Conservation (phyloP, 2,797 vertebrate genomes). For the Thaleichthys pacificus region DNA sequence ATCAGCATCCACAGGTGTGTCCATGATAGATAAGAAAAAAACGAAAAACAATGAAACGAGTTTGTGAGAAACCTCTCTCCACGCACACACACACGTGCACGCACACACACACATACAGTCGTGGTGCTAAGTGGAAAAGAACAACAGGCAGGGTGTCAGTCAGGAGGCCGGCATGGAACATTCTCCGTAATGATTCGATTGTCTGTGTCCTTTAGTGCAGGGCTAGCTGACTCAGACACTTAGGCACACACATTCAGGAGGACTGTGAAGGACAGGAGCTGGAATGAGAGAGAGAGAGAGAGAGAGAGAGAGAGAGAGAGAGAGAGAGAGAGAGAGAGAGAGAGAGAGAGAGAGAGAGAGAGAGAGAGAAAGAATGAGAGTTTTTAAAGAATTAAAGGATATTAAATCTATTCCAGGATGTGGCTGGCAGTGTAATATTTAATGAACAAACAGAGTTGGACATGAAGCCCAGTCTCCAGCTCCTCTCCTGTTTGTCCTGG, state of each 20-base stretch:
- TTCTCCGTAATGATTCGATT: slow-evolving; percentile 58
- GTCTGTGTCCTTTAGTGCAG: slow-evolving; percentile 50
- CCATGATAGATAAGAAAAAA: too few relatives aligned
- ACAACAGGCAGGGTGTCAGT: slow-evolving; percentile 31
- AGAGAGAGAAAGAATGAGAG: too few relatives aligned
- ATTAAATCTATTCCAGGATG: slow-evolving; percentile 59
- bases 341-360: background rate
- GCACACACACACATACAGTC: background rate
- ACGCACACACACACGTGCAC: slow-evolving; percentile 14
- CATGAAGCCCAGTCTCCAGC: background rate
- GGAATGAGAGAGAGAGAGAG: background rate
- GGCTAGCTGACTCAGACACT: background rate
- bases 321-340: background rate
- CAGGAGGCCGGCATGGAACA: slow-evolving; percentile 25
- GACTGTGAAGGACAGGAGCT: background rate
- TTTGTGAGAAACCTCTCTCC: background rate
- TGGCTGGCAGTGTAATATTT: slow-evolving; percentile 65
- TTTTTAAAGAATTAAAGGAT: slow-evolving; percentile 42
- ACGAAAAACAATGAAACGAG: too few relatives aligned
- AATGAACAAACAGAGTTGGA: slow-evolving; percentile 56
- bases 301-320: background rate
- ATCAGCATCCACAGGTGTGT: too few relatives aligned
- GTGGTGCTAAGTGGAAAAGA: background rate
- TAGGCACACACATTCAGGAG: background rate
- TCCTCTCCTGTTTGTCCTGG: background rate